These are phyloP conservation scores for Chionodraco myersi DNA, from an alignment of 2,113 vertebrate species.

Conservation along the genomic window DNA sequence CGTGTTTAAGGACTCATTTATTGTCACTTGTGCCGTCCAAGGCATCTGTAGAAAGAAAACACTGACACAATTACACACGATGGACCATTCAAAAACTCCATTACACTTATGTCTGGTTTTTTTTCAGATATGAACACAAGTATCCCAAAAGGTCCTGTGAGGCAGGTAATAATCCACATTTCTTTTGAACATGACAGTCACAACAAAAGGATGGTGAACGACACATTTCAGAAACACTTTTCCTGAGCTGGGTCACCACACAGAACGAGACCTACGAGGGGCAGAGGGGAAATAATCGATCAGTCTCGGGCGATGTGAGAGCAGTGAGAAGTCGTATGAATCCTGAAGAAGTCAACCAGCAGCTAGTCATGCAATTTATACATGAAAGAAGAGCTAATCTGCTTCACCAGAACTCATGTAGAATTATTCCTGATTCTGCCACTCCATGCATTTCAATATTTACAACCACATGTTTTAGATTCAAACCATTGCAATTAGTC, in stretches of 20 bases:
- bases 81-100: background rate
- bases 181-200: background rate
- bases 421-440: conserved; percentile 1
- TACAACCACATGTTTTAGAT: too few species aligned
- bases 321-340: conserved; percentile 25
- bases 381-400: conserved; percentile 2
- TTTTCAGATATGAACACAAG: conserved; percentile 12
- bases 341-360: conserved; percentile 12
- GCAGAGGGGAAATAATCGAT: conserved; percentile 37
- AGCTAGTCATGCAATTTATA: conserved; percentile 28
- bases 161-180: conserved; percentile 3
- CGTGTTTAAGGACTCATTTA: conserved; percentile 26
- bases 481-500: too few species aligned
- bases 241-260: conserved; percentile 51
- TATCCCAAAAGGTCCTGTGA: background rate
- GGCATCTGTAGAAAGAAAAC: conserved; percentile 32
- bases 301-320: conserved; percentile 4
- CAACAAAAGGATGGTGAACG: conserved; percentile 2
- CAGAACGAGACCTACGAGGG: conserved; percentile 18
- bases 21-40: conserved; percentile 28
- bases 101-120: conserved; percentile 9
- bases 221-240: conserved; percentile 29
- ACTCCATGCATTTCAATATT: conserved; percentile 35
- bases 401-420: background rate
- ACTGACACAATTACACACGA: conserved; percentile 26